phyloP scores from a whole-genome alignment of 2,113 vertebrate species.

The Eulacestoma nigropectus region DNA sequence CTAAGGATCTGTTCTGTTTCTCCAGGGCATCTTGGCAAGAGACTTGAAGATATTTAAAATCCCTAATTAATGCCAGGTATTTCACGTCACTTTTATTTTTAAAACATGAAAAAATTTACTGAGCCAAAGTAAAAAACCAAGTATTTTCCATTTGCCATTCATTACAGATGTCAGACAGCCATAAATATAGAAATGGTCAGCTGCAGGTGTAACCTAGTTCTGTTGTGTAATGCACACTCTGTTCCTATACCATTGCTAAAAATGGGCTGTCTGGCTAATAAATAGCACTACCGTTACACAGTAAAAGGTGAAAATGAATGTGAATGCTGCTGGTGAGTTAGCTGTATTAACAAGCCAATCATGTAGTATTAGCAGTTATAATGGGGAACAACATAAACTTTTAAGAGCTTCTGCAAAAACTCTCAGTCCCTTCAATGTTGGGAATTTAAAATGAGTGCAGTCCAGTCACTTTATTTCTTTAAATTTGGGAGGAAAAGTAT shows the following conservation, averaged over 20 bases:
- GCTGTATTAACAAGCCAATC: constrained; percentile 28
- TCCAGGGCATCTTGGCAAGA: constrained; percentile 26
- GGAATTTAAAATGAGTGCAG: background rate
- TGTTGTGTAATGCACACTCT: constrained; percentile 34
- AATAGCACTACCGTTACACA: constrained; percentile 43
- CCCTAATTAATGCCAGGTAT: constrained; percentile 56
- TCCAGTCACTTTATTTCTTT: background rate
- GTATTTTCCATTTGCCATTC: constrained; percentile 54
- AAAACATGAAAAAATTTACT: constrained; percentile 27
- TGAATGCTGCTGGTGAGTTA: constrained; percentile 14
- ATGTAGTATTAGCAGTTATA: constrained; percentile 13
- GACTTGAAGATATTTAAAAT: constrained; percentile 49
- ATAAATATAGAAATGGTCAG: constrained; percentile 55
- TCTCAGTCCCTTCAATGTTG: background rate
- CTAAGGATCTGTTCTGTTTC: constrained; percentile 23
- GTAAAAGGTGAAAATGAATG: constrained; percentile 54
- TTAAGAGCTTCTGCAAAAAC: constrained; percentile 30
- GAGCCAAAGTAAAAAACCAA: constrained; percentile 21
- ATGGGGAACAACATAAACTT: constrained; percentile 11
- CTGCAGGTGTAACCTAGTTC: constrained; percentile 54
- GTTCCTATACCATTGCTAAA: constrained; percentile 53
- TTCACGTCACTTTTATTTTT: constrained; percentile 57
- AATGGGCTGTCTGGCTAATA: constrained; percentile 47
- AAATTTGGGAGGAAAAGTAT: background rate
- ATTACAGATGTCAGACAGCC: constrained; percentile 52